Percentiles rank a stretch among this genome's conserved stretches.
These are phyloP conservation scores for Drosophila busckii DNA, from an alignment of 1,140 invertebrate genomes.

Conservation along the genomic window DNA sequence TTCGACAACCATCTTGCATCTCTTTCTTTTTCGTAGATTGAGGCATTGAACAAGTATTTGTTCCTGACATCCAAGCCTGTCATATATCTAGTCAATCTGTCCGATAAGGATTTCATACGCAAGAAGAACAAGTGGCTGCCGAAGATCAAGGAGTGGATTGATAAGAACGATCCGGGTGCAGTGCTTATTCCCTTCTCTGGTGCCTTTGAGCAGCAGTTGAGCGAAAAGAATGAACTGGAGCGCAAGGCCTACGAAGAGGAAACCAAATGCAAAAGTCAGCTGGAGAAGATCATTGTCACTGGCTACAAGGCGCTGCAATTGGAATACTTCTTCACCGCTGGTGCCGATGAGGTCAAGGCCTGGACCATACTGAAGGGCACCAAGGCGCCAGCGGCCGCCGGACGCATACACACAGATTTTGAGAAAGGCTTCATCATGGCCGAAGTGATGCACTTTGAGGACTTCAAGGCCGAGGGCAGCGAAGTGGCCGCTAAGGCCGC, in stretches of 20 bases:
- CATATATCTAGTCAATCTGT: conserved; percentile 98
- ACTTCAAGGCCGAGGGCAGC: conserved; percentile 97
- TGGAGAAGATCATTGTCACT: conserved; percentile 98
- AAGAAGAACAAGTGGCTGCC: conserved; percentile 99
- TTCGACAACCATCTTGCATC: conserved; percentile 23
- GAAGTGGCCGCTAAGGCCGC: conserved; percentile 94
- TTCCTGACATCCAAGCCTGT: conserved; percentile 99
- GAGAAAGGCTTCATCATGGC: conserved; percentile 99
- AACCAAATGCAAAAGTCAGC: conserved; percentile 82
- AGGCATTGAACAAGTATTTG: conserved; percentile 96
- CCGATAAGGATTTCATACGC: conserved; percentile 98
- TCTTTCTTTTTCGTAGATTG: conserved; percentile 85
- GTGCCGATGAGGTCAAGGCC: conserved; percentile 98
- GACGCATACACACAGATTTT: conserved; percentile 99
- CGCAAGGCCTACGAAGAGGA: conserved; percentile 81
- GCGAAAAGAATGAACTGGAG: conserved; percentile 90
- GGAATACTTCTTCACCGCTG: conserved; percentile 98
- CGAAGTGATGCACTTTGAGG: conserved; percentile 98
- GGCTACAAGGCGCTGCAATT: conserved; percentile 97
- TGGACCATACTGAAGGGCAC: conserved; percentile 99
- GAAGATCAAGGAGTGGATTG: conserved; percentile 99
- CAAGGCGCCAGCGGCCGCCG: conserved; percentile 98
- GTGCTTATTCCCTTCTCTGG: conserved; percentile 97
- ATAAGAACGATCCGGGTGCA: conserved; percentile 96
- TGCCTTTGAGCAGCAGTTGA: conserved; percentile 90